A percentile compares a stretch with the other conserved stretches of the same genome.
Evolutionary conservation across 2,888 invertebrate species (phyloP).

Genomic region (Orthosia gothica): DNA sequence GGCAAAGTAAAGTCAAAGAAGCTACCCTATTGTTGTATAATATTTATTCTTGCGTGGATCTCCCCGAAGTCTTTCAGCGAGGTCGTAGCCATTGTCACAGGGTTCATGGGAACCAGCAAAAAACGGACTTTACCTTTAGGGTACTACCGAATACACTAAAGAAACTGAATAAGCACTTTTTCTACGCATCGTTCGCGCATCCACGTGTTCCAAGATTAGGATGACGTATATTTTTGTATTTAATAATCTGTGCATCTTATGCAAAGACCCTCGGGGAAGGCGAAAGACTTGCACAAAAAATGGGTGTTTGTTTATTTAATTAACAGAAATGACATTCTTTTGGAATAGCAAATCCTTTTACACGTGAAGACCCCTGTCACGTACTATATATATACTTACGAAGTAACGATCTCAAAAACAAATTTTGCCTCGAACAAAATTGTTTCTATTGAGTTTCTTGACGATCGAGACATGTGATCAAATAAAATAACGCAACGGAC

Average conservation of each 20-base stretch:
- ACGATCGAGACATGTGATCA: background rate
- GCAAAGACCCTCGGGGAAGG: slow-evolving; percentile 69
- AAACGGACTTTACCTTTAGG: slow-evolving; percentile 87
- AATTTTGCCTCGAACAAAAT: background rate
- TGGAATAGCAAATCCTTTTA: slow-evolving; percentile 43
- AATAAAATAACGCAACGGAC: background rate
- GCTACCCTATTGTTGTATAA: slow-evolving; percentile 89
- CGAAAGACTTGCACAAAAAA: slow-evolving; percentile 54
- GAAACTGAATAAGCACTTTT: slow-evolving; percentile 90
- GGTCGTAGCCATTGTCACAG: slow-evolving; percentile 88
- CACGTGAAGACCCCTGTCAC: slow-evolving; percentile 34
- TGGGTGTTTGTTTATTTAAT: slow-evolving; percentile 69
- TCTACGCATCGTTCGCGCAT: slow-evolving; percentile 80
- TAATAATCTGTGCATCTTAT: slow-evolving; percentile 84
- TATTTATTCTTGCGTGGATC: slow-evolving; percentile 91
- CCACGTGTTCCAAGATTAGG: slow-evolving; percentile 89
- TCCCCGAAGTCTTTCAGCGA: slow-evolving; percentile 87
- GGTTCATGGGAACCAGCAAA: slow-evolving; percentile 91
- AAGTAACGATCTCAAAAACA: slow-evolving; percentile 27
- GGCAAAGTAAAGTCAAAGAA: slow-evolving; percentile 88
- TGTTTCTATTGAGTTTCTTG: background rate
- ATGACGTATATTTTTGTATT: slow-evolving; percentile 76
- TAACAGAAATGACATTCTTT: slow-evolving; percentile 62
- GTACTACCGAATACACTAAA: slow-evolving; percentile 81
- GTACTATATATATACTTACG: slow-evolving; percentile 4